Evolutionary conservation across 2,888 invertebrate species (phyloP).

Genomic region (Andricus quercusramuli): DNA sequence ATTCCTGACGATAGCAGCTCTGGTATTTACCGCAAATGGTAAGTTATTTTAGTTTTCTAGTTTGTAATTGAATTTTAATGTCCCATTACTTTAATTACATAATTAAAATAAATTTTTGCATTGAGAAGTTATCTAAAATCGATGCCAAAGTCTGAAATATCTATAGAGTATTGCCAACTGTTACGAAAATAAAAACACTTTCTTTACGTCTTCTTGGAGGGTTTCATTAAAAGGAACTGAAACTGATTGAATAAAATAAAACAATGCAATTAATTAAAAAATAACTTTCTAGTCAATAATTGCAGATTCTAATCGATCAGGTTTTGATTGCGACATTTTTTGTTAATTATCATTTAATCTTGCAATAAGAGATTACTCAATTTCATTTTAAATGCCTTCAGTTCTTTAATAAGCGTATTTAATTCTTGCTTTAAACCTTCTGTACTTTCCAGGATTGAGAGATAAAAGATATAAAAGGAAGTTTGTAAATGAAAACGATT

Average conservation of each 20-base stretch:
- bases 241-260: not conserved
- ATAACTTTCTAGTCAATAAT: no score
- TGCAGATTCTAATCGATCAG: no score
- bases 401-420: not conserved
- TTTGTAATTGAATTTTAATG: not conserved
- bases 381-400: not conserved
- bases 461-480: no score
- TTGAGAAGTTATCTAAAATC: not conserved
- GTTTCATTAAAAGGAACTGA: no score
- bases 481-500: no score
- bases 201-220: no score
- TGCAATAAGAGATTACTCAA: not conserved
- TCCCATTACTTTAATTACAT: not conserved
- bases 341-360: not conserved
- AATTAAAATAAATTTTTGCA: not conserved
- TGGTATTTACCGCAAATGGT: conserved; percentile 5
- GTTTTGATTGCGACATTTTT: no score
- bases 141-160: no score
- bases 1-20: conserved; percentile 6
- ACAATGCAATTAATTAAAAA: not conserved
- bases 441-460: no score
- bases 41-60: not conserved
- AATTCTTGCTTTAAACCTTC: not conserved
- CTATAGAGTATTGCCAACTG: not conserved
- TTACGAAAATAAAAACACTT: no score